Conservation (phyloP, 2,888 invertebrate genomes). For the Papilio elwesi region DNA sequence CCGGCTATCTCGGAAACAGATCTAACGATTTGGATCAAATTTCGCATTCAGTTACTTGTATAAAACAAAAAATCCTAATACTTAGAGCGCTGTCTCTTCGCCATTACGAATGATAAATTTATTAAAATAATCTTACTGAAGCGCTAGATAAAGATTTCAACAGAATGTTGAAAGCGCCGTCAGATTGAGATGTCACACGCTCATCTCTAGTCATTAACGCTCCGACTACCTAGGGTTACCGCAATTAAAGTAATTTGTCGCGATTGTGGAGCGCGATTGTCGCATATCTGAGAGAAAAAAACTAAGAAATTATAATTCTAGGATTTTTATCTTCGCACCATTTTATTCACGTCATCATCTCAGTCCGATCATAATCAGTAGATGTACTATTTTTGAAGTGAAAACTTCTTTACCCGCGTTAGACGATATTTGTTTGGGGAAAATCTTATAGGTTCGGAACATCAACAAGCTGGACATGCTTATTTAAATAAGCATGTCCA, state of each 20-base stretch:
- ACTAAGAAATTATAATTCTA: slow-evolving; percentile 35
- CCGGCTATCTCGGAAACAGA: no score
- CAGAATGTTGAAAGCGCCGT: background rate
- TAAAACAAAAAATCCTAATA: no score
- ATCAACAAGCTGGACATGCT: no score
- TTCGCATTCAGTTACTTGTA: no score
- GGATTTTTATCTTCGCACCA: slow-evolving; percentile 9
- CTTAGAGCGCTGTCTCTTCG: no score
- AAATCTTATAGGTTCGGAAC: no score
- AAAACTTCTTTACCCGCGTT: no score
- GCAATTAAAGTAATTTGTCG: slow-evolving; percentile 68
- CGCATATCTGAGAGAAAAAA: background rate
- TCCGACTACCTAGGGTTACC: slow-evolving; percentile 62
- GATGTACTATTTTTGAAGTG: no score
- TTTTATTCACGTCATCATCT: background rate
- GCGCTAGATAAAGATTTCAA: slow-evolving; percentile 7
- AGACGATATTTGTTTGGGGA: no score
- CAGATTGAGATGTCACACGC: slow-evolving; percentile 26
- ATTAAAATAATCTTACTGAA: background rate
- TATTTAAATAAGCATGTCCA: no score
- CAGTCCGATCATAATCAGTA: background rate
- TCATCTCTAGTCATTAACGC: slow-evolving; percentile 29
- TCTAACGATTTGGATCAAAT: no score
- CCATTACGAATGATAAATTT: background rate
- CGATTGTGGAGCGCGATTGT: slow-evolving; percentile 17